Percentiles rank a stretch among this genome's conserved stretches.
These are phyloP conservation scores for Melanotaenia nigrans DNA, from an alignment of 2,797 vertebrate species.

Conservation along the genomic window DNA sequence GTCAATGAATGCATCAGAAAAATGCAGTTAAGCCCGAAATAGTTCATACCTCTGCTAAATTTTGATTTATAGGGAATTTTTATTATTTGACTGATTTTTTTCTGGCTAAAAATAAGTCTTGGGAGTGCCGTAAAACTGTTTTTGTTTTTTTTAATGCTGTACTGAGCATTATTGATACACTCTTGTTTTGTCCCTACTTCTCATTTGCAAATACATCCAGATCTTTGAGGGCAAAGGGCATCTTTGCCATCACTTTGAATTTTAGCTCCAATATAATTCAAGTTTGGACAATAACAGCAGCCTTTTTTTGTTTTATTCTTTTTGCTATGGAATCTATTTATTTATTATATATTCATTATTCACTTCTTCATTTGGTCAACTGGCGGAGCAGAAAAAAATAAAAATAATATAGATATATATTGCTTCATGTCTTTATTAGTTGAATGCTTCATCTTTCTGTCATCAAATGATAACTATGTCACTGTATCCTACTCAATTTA, in stretches of 20 bases:
- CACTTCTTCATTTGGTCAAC: too few species aligned
- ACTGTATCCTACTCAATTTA: background rate
- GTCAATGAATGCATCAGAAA: conserved; percentile 54
- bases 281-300: background rate
- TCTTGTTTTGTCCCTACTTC: background rate
- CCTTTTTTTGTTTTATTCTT: background rate
- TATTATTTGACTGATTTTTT: background rate
- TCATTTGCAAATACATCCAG: background rate
- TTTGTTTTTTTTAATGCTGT: background rate
- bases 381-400: background rate
- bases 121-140: background rate
- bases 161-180: background rate
- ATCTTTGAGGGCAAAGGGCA: background rate
- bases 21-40: background rate
- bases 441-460: background rate
- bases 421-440: background rate
- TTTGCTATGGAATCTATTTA: background rate
- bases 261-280: background rate
- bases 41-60: background rate
- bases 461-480: background rate
- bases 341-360: background rate
- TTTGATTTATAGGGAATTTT: background rate
- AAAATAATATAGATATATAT: background rate
- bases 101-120: background rate
- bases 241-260: background rate